Conservation (phyloP, 2,113 vertebrate species). For the Phodopus roborovskii region DNA sequence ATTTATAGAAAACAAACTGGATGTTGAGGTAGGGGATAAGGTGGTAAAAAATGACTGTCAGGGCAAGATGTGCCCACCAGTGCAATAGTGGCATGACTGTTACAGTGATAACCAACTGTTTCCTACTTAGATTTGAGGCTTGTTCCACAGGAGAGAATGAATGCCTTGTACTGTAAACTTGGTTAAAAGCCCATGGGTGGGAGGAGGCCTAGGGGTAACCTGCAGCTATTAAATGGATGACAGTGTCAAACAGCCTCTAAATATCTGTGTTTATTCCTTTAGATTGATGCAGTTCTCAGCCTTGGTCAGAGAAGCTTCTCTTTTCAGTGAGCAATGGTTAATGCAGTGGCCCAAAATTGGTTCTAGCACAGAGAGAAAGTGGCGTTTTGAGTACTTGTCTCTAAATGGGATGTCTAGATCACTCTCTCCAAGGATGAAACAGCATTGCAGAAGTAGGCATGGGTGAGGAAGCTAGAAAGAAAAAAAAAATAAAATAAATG, state of each 20-base stretch:
- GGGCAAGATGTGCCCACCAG: neutral
- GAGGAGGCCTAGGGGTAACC: neutral
- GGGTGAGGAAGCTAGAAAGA: neutral
- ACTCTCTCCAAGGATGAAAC: neutral
- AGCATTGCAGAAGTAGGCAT: neutral
- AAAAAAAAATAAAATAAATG: no score
- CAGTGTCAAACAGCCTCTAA: neutral
- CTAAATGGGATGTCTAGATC: neutral
- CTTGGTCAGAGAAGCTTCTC: neutral
- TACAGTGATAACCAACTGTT: neutral
- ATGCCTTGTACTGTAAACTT: neutral
- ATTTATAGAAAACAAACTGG: conserved; percentile 42
- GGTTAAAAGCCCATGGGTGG: neutral
- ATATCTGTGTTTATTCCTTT: no score
- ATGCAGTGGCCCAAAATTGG: neutral
- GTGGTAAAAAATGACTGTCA: neutral
- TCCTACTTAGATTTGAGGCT: neutral
- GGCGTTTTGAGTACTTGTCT: neutral
- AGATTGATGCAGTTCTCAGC: neutral
- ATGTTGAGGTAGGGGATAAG: neutral
- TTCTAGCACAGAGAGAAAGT: neutral
- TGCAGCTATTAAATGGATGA: neutral
- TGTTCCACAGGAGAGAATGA: neutral
- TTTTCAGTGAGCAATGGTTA: neutral
- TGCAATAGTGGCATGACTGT: neutral